phyloP scores from a whole-genome alignment of 2,797 vertebrate genomes.

The Sternotherus odoratus region DNA sequence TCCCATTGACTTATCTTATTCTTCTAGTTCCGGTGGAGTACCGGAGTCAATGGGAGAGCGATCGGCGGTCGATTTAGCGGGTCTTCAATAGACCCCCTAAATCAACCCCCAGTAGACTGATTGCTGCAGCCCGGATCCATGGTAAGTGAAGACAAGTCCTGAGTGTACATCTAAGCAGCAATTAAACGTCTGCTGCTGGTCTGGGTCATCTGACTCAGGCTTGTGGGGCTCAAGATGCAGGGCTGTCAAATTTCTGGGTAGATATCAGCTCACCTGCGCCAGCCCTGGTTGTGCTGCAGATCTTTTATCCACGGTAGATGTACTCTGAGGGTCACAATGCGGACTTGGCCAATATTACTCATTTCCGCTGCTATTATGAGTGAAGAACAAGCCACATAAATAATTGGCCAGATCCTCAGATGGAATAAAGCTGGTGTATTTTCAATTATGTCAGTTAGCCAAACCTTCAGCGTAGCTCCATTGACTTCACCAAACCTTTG shows the following conservation, averaged over 20 bases:
- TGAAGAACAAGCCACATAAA: neutral
- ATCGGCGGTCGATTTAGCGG: too few relatives aligned
- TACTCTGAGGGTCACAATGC: neutral
- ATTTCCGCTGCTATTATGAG: neutral
- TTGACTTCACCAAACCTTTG: neutral
- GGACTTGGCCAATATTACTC: neutral
- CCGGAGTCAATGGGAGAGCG: too few relatives aligned
- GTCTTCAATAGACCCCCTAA: too few relatives aligned
- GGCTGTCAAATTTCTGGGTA: neutral
- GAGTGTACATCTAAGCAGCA: neutral
- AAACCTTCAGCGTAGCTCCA: neutral
- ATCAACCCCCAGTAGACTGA: too few relatives aligned
- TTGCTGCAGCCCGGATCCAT: too few relatives aligned
- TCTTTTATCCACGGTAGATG: neutral
- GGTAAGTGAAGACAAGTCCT: too few relatives aligned
- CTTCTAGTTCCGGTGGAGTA: too few relatives aligned
- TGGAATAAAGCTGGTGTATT: accelerated
- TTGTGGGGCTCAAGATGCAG: neutral
- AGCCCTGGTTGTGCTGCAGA: too few relatives aligned
- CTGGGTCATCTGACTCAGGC: neutral
- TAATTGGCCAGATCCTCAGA: neutral
- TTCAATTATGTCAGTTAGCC: neutral
- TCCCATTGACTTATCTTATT: too few relatives aligned
- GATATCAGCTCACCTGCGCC: neutral
- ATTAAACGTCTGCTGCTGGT: neutral